Conservation (phyloP, 30 jellyfish, hydroid and myxozoan species). For the Aurelia coerulea region DNA sequence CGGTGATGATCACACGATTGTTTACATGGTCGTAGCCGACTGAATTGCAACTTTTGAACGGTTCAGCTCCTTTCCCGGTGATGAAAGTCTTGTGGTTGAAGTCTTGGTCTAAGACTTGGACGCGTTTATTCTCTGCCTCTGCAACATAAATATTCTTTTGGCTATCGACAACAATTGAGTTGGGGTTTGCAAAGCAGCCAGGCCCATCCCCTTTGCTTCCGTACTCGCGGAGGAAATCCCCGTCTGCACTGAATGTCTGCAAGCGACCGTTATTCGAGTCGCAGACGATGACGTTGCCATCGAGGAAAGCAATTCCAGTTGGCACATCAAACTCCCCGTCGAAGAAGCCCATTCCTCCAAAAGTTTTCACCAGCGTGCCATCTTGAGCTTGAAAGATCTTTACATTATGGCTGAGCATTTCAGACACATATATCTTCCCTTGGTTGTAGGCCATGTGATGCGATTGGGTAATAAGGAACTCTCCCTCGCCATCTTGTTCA, state of each 20-base stretch:
- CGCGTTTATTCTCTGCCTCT: conserved; percentile 61
- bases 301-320: conserved; percentile 62
- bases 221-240: conserved; percentile 44
- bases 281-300: conserved; percentile 50
- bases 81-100: conserved; percentile 64
- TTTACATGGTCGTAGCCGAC: conserved; percentile 59
- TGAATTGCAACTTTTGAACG: conserved; percentile 53
- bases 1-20: conserved; percentile 62
- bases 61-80: conserved; percentile 3
- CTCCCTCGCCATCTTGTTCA: conserved; percentile 50
- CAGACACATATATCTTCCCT: conserved; percentile 61
- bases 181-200: conserved; percentile 62
- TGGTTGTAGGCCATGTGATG: conserved; percentile 75
- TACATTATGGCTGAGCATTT: conserved; percentile 72
- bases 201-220: conserved; percentile 76
- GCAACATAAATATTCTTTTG: conserved; percentile 29
- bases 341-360: conserved; percentile 68
- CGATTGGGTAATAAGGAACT: conserved; percentile 69
- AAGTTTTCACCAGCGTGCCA: conserved; percentile 42
- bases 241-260: conserved; percentile 53
- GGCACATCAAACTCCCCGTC: conserved; percentile 78
- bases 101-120: conserved; percentile 59
- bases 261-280: conserved; percentile 58
- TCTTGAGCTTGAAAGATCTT: conserved; percentile 56
- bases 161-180: conserved; percentile 46